Conservation (phyloP, 2,113 vertebrate species). For the Piliocolobus tephrosceles region DNA sequence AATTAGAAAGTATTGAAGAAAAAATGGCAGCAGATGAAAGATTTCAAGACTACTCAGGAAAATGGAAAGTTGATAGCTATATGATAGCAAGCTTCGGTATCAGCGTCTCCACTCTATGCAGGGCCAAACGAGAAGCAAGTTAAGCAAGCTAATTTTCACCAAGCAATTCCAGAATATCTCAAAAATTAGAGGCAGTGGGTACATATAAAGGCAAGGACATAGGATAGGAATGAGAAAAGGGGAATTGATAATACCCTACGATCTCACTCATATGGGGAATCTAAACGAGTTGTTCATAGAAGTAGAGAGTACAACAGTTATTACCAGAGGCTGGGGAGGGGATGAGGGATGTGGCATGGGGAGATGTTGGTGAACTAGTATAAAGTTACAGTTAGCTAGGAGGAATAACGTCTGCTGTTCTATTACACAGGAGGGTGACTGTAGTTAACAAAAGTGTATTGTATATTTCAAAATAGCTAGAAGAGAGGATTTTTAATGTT, state of each 20-base stretch:
- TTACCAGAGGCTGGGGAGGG: not conserved
- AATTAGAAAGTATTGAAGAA: not conserved
- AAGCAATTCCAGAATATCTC: not conserved
- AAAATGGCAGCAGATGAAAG: not conserved
- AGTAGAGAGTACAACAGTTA: not conserved
- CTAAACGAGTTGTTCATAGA: not conserved
- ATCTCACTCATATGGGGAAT: not conserved
- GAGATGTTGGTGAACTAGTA: not conserved
- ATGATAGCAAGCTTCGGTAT: not conserved
- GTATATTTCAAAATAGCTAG: not conserved
- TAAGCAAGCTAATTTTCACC: not conserved
- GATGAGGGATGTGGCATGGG: too few species aligned
- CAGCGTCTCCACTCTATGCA: accelerated
- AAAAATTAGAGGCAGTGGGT: not conserved
- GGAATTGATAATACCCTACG: not conserved
- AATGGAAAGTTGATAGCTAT: not conserved
- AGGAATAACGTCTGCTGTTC: not conserved
- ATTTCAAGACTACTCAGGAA: not conserved
- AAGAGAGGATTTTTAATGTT: not conserved
- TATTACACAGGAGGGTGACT: not conserved
- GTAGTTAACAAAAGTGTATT: not conserved
- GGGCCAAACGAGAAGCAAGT: not conserved
- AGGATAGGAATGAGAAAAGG: not conserved
- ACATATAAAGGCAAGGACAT: not conserved
- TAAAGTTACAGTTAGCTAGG: not conserved